phyloP scores from a whole-genome alignment of 1,140 invertebrate genomes.

The Lethocerus indicus region DNA sequence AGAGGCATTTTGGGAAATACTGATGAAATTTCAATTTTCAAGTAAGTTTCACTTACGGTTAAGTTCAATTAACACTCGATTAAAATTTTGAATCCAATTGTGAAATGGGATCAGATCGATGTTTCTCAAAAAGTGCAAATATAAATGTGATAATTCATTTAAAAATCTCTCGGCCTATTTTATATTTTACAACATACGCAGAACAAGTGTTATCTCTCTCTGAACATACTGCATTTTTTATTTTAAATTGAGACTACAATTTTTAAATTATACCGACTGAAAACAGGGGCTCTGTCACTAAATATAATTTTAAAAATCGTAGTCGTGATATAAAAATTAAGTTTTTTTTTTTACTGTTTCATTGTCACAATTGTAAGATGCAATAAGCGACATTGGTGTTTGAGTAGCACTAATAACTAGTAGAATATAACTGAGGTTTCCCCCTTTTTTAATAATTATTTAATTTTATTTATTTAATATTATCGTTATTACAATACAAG shows the following conservation, averaged over 20 bases:
- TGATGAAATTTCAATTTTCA: slow-evolving; percentile 16
- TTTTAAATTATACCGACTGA: background rate
- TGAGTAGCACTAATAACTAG: too few species aligned
- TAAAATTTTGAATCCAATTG: too few species aligned
- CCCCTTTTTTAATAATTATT: too few species aligned
- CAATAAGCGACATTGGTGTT: too few species aligned
- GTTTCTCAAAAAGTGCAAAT: too few species aligned
- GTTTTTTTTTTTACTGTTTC: background rate
- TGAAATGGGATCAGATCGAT: too few species aligned
- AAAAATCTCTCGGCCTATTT: background rate
- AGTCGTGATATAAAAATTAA: background rate
- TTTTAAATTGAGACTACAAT: background rate
- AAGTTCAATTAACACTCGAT: background rate
- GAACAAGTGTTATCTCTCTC: background rate
- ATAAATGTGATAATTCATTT: background rate
- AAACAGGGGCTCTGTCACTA: background rate
- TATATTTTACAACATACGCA: background rate
- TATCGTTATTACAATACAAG: too few species aligned
- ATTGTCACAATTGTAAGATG: too few species aligned
- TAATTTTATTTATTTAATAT: too few species aligned
- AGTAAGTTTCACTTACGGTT: slow-evolving; percentile 12
- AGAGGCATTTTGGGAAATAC: slow-evolving; percentile 40
- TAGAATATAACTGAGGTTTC: too few species aligned
- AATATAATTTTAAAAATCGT: background rate
- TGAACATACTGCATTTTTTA: background rate